These are phyloP conservation scores for Aphelocoma californica DNA, from an alignment of 2,797 vertebrate species.

Conservation along the genomic window DNA sequence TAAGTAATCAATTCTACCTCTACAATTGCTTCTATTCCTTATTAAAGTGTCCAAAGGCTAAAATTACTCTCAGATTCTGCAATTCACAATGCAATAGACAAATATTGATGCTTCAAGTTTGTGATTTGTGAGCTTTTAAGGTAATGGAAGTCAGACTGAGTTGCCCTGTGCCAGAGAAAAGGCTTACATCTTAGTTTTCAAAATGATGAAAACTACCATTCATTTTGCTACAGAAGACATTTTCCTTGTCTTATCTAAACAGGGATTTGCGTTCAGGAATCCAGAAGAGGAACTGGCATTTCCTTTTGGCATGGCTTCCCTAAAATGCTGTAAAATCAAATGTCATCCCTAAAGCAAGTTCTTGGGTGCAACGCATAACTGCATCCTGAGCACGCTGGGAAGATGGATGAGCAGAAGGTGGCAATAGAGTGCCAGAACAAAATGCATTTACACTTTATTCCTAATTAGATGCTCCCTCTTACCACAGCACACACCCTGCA, in stretches of 20 bases:
- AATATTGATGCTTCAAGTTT: not conserved
- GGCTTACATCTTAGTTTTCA: not conserved
- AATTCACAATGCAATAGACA: not conserved
- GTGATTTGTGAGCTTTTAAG: not conserved
- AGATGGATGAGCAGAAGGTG: conserved; percentile 5
- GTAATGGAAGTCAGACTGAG: not conserved
- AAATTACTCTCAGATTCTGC: not conserved
- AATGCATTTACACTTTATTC: accelerated
- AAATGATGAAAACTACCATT: accelerated
- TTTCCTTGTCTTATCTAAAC: not conserved
- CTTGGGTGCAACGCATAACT: accelerated
- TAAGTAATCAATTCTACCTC: not conserved
- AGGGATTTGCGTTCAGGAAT: not conserved
- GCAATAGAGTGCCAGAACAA: not conserved
- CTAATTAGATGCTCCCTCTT: not conserved
- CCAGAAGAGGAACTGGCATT: not conserved
- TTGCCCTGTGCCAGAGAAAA: not conserved
- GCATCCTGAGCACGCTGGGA: accelerated
- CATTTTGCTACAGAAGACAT: not conserved
- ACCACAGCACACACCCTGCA: not conserved
- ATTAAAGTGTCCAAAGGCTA: not conserved
- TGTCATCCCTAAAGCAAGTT: not conserved
- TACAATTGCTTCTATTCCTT: not conserved
- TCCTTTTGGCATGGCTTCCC: not conserved
- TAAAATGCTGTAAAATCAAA: not conserved